phyloP scores from a whole-genome alignment of 2,113 vertebrate genomes.

The Drymodes brunneopygia region DNA sequence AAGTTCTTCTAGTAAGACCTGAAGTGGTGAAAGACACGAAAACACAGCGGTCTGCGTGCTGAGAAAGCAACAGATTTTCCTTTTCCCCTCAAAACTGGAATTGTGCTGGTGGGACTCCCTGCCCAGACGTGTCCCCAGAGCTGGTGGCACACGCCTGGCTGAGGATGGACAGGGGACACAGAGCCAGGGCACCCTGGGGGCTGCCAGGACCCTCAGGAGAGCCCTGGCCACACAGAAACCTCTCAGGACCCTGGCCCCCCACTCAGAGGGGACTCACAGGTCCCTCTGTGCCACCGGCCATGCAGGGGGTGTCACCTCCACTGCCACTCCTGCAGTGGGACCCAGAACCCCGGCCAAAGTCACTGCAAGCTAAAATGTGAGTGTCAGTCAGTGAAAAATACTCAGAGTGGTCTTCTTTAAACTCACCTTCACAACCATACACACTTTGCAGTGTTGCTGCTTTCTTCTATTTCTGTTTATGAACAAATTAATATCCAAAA shows the following conservation, averaged over 20 bases:
- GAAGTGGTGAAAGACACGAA: accelerated
- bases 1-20: background rate
- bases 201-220: background rate
- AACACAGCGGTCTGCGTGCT: accelerated
- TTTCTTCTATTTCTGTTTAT: background rate
- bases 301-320: accelerated
- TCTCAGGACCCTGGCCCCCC: accelerated
- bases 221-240: accelerated
- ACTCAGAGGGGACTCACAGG: background rate
- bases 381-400: background rate
- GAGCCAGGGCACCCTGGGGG: too few relatives aligned
- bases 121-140: background rate
- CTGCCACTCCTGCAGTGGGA: background rate
- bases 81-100: background rate
- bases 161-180: too few relatives aligned
- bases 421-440: background rate
- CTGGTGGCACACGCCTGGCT: accelerated
- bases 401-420: background rate
- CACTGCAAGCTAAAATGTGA: background rate
- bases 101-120: too few relatives aligned
- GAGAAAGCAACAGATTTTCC: background rate
- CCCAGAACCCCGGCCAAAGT: background rate
- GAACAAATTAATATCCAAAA: background rate
- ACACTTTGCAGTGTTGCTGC: background rate
- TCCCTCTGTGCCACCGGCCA: accelerated